Evolutionary conservation across 2,888 invertebrate species (phyloP), one percentile per base, ranked within the genome.

Genomic region (Amphipyra berbera): DNA sequence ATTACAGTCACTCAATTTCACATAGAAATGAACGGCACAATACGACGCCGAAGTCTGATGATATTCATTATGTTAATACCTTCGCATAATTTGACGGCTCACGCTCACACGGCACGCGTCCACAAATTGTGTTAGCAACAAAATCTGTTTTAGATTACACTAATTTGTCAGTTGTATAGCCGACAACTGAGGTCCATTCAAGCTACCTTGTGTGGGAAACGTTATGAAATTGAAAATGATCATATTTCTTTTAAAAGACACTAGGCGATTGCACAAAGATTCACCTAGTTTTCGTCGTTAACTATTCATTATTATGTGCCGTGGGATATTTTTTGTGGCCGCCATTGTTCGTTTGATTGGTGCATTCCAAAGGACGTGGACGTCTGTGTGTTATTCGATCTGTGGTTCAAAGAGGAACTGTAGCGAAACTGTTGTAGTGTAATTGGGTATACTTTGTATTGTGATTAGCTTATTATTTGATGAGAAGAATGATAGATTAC

Each of bases 201-300:
- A 89, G 81, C 76, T 66, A 63, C 77, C 84, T 83, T 84, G 88
- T 93, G 94, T 95, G 95, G 94, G 95, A 95, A 95, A 84, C 78
- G 82, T 95, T 93, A 91, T 93, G 95, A 95, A 95, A 95, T 94
- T 94, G 92, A 92, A 94, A 94, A 95, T 92, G 92, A 94, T 95
- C 94, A 91, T 95, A 94, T 94, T 94, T 94, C 94, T 94, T 94
- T 92, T 92, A 94, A 93, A 93, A 94, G 90, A 93, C 93, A 90
- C 93, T 78, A 85, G 87, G 82, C 90, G 86, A 88, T 95, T 95
- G 94, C 94, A 94, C 94, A 94, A 94, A 92, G 95, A 95, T 95
- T 94, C 95, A 94, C 95, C 95, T 95, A 95, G 94, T 95, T 95
- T 94, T 94, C 91, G 94, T 90, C 87, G 91, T 92, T 91, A 93